These are phyloP conservation scores for Drosophila santomea DNA, from an alignment of 1,140 invertebrate species.

Conservation along the genomic window DNA sequence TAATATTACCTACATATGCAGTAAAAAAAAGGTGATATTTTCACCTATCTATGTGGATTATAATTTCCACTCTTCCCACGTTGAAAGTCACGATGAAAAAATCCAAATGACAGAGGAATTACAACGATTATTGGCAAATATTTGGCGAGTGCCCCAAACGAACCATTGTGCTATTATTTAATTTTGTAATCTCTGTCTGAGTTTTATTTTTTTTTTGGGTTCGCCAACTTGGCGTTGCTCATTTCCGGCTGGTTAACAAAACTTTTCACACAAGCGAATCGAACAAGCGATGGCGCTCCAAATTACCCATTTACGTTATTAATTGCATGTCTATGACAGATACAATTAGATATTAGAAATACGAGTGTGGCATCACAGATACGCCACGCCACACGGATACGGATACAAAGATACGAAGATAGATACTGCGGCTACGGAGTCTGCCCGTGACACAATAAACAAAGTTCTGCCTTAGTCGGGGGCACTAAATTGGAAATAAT, in stretches of 20 bases:
- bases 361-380: slow-evolving; percentile 14
- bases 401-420: neutral
- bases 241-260: slow-evolving; percentile 66
- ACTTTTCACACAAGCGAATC: slow-evolving; percentile 66
- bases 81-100: neutral
- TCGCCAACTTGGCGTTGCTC: slow-evolving; percentile 25
- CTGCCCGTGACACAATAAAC: slow-evolving; percentile 30
- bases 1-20: too few species aligned
- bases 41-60: too few species aligned
- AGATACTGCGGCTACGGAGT: slow-evolving; percentile 2
- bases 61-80: slow-evolving; percentile 11
- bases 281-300: slow-evolving; percentile 27
- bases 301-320: slow-evolving; percentile 68
- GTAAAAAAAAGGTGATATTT: neutral
- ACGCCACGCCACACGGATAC: neutral
- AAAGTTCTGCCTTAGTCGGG: slow-evolving; percentile 43
- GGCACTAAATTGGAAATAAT: slow-evolving; percentile 69
- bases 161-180: slow-evolving; percentile 29
- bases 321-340: slow-evolving; percentile 66
- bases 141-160: slow-evolving; percentile 9
- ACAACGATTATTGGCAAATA: slow-evolving; percentile 33
- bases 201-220: neutral
- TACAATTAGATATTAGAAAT: slow-evolving; percentile 43
- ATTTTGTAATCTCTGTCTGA: slow-evolving; percentile 29
- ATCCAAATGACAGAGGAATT: slow-evolving; percentile 3